Evolutionary conservation across 2,113 vertebrate species (phyloP).

Genomic region (Apaloderma vittatum): DNA sequence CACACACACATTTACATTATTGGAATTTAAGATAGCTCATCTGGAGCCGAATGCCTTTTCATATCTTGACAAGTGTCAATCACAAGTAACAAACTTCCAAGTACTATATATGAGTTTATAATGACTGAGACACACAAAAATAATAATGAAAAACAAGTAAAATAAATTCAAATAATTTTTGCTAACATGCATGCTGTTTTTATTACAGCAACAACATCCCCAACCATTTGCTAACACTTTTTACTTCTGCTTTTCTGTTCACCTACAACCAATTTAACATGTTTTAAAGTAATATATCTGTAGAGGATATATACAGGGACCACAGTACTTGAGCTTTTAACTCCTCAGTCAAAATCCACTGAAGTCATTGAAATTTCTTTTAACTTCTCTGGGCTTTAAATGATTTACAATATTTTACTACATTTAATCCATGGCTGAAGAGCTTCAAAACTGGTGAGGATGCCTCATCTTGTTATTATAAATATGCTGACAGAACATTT

Average conservation of each 20-base stretch:
- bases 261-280: neutral
- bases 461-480: neutral
- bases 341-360: neutral
- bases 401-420: neutral
- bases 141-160: neutral
- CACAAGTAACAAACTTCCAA: neutral
- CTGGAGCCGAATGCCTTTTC: neutral
- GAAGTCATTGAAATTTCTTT: neutral
- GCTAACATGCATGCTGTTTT: neutral
- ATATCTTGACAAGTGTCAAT: constrained; percentile 15
- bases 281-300: neutral
- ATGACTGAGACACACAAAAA: neutral
- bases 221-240: neutral
- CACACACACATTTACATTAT: neutral
- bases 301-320: neutral
- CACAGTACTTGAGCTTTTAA: neutral
- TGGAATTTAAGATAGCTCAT: neutral
- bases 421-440: neutral
- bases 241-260: neutral
- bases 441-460: neutral
- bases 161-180: constrained; percentile 10
- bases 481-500: neutral
- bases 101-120: neutral
- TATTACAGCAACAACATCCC: neutral
- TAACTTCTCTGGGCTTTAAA: neutral